A percentile compares a stretch with the other conserved stretches of the same genome.
Evolutionary conservation across 2,797 vertebrate species (phyloP).

Genomic region (Valencia hispanica): DNA sequence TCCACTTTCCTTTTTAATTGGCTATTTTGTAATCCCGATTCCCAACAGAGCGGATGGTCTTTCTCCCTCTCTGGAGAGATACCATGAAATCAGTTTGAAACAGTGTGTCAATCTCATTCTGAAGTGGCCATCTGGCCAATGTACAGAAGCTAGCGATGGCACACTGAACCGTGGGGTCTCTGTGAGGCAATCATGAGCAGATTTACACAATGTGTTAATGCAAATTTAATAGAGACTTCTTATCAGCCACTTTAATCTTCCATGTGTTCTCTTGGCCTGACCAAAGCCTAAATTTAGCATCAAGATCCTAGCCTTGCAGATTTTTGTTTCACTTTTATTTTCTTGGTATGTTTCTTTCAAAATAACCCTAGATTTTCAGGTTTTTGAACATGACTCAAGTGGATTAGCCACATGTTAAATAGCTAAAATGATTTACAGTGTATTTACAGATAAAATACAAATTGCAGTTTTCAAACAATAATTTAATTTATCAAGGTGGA

Average conservation of each 20-base stretch:
- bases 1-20: conserved; percentile 98
- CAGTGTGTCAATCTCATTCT: conserved; percentile 96
- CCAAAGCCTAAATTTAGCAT: conserved; percentile 48
- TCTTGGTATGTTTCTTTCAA: neutral
- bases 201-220: conserved; percentile 88
- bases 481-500: neutral
- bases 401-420: neutral
- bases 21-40: conserved; percentile 99
- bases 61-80: conserved; percentile 92
- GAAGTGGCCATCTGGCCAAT: conserved; percentile 98
- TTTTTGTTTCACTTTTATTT: conserved; percentile 1
- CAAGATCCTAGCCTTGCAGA: conserved; percentile 32
- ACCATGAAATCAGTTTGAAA: conserved; percentile 99
- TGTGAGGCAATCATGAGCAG: conserved; percentile 89
- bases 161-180: conserved; percentile 87
- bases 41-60: conserved; percentile 95
- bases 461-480: neutral
- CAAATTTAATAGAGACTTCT: conserved; percentile 88
- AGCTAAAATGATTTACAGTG: neutral
- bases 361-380: conserved; percentile 10
- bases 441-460: neutral
- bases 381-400: neutral
- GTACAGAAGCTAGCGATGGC: conserved; percentile 89
- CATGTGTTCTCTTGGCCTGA: conserved; percentile 70
- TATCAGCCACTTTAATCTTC: conserved; percentile 82